A percentile compares a stretch with the other conserved stretches of the same genome.
These are phyloP conservation scores for Sesia bembeciformis DNA, from an alignment of 2,888 invertebrate genomes.

Conservation along the genomic window DNA sequence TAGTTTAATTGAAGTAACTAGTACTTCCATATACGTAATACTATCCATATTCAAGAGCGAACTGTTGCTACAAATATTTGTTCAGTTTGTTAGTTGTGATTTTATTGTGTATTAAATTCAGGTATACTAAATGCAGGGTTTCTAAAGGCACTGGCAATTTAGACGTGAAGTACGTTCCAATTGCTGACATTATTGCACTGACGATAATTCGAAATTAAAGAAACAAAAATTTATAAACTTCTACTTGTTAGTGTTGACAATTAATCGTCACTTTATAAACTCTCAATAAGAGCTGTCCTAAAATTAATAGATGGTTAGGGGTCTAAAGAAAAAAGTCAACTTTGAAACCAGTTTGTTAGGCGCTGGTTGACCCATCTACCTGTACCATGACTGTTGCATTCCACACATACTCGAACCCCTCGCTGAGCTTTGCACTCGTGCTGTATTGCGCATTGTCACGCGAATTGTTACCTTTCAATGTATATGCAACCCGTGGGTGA, in stretches of 20 bases:
- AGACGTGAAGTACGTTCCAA: too few relatives aligned
- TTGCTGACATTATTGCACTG: too few relatives aligned
- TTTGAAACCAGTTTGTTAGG: constrained; percentile 21
- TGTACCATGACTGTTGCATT: constrained; percentile 26
- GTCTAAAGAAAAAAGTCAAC: constrained; percentile 11
- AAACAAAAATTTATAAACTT: too few relatives aligned
- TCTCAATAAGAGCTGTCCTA: background rate
- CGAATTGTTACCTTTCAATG: background rate
- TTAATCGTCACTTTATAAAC: background rate
- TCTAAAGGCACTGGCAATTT: too few relatives aligned
- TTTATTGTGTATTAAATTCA: too few relatives aligned
- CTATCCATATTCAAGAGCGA: background rate
- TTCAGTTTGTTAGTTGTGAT: too few relatives aligned
- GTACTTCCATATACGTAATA: background rate
- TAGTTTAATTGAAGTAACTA: constrained; percentile 21
- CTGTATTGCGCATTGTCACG: background rate
- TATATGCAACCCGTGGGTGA: too few relatives aligned
- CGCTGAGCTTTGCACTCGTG: background rate
- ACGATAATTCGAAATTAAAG: too few relatives aligned
- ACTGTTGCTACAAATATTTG: too few relatives aligned
- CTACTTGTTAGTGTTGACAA: too few relatives aligned
- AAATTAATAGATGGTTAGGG: constrained; percentile 3
- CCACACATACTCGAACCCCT: constrained; percentile 16
- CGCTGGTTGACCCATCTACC: constrained; percentile 18
- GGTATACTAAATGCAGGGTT: too few relatives aligned